Evolutionary conservation across 2,888 invertebrate species (phyloP).

Genomic region (Napeogenes inachia): DNA sequence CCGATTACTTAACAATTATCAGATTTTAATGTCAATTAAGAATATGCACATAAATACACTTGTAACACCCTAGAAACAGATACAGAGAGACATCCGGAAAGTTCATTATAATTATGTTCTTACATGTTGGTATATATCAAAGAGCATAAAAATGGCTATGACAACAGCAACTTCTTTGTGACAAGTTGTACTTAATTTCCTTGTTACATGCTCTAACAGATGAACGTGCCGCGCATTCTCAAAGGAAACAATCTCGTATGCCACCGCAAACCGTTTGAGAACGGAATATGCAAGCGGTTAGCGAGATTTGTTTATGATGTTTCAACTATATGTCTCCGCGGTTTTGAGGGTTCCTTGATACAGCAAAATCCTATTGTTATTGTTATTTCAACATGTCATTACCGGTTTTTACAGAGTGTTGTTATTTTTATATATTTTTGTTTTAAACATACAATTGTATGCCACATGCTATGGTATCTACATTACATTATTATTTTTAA

Average conservation of each 20-base stretch:
- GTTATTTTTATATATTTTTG: too few species aligned
- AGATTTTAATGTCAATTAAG: too few species aligned
- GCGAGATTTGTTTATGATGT: constrained; percentile 30
- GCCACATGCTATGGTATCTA: too few species aligned
- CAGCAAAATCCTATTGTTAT: constrained; percentile 18
- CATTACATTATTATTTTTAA: too few species aligned
- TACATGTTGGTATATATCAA: constrained; percentile 3
- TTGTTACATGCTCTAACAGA: constrained; percentile 27
- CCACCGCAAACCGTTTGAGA: constrained; percentile 32
- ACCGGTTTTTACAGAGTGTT: too few species aligned
- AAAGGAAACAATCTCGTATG: constrained; percentile 33
- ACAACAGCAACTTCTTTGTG: constrained; percentile 16
- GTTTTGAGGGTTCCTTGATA: constrained; percentile 23
- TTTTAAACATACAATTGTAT: background rate
- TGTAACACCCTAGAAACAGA: background rate
- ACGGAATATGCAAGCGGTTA: constrained; percentile 29
- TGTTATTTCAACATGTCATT: too few species aligned
- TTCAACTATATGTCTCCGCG: constrained; percentile 26
- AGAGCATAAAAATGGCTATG: constrained; percentile 14
- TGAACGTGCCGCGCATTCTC: constrained; percentile 28
- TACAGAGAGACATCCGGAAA: background rate
- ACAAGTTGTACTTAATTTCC: constrained; percentile 34
- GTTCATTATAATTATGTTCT: background rate
- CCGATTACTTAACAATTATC: too few species aligned
- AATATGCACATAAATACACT: too few species aligned